Base-by-base conservation (phyloP, 2,113 vertebrate genomes). In the Peromyscus polionotus region DNA sequence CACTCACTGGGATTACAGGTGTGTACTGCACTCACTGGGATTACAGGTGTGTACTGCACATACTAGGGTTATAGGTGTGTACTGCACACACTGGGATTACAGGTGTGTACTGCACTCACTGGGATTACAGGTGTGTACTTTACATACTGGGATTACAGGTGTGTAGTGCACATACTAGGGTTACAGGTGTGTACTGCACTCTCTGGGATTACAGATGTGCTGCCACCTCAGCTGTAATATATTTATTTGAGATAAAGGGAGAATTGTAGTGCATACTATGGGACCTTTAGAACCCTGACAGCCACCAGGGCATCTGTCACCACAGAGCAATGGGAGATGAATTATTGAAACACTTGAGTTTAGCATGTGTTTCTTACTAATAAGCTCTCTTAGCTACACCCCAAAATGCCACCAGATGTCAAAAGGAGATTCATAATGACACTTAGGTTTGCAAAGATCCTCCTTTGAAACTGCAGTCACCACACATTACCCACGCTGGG, bases 381-480 rank as follows among this genome's bases (percentile, higher is more conserved):
- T n/a, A 11, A 92, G 39, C 70, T 48, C 86, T 97, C 45, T 16
- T 61, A 70, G 42, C 83, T 4, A 22, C 59, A 20, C n/a, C 54
- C 94, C 85, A 0, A 22, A 94, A 89, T 72, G 42, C 7, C 57
- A 94, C 28, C 79, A 94, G 72, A 48, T 92, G 77, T 86, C 45
- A 26, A 13, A 7, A 7, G 90, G 57, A 91, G 96, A 59, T 94
- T 39, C 88, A 94, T 68, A 7, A 51, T 39, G 59, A 94, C 94
- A 3, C 48, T 94, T 48, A 76, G 63, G 95, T 70, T 63, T 96
- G 89, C 67, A 14, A 0, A 72, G 28, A 0, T 26, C 80, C 72
- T 72, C 26, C 26, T 94, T 88, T 79, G 96, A 80, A 95, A 89
- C 63, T 95, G 90, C 94, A 97, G 95, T 94, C 91, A 77, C 36